A percentile compares a stretch with the other conserved stretches of the same genome.
phyloP scores from a whole-genome alignment of 2,888 invertebrate species.

The Meiosimyza platycephala region DNA sequence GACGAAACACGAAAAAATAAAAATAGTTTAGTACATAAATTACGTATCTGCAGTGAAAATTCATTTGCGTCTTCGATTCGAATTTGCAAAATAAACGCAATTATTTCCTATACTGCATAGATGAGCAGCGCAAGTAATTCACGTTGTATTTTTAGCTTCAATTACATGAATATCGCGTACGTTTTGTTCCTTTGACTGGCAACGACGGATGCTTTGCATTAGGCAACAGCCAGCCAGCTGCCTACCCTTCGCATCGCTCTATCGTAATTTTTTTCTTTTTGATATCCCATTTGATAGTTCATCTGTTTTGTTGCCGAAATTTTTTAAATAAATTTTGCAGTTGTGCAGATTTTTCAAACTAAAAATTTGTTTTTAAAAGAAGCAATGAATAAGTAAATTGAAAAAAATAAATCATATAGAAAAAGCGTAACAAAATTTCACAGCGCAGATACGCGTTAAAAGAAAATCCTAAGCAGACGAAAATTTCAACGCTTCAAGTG shows the following conservation, averaged over 20 bases:
- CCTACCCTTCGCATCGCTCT: not conserved
- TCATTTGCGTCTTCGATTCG: conserved; percentile 13
- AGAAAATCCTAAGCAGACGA: conserved; percentile 1
- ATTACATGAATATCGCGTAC: conserved; percentile 15
- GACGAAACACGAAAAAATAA: not conserved
- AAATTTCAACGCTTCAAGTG: conserved; percentile 14
- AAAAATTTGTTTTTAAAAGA: not conserved
- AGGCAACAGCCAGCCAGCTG: not conserved
- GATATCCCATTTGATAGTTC: not conserved
- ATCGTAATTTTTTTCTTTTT: not conserved
- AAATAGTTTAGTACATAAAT: not conserved
- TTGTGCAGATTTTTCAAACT: conserved; percentile 33
- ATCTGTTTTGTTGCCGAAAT: conserved; percentile 12
- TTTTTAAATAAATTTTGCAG: conserved; percentile 14
- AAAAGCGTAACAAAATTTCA: too few species aligned
- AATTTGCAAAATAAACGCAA: conserved; percentile 20
- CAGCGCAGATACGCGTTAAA: too few species aligned
- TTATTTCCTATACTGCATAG: conserved; percentile 9
- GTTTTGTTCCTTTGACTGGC: conserved; percentile 20
- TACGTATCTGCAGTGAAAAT: not conserved
- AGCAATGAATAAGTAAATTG: not conserved
- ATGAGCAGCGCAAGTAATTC: too few species aligned
- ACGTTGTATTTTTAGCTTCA: conserved; percentile 29
- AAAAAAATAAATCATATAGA: not conserved
- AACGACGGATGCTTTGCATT: conserved; percentile 18